Evolutionary conservation across 2,113 vertebrate species (phyloP), one percentile per base, ranked within the genome.

Genomic region (Campylorhamphus procurvoides): DNA sequence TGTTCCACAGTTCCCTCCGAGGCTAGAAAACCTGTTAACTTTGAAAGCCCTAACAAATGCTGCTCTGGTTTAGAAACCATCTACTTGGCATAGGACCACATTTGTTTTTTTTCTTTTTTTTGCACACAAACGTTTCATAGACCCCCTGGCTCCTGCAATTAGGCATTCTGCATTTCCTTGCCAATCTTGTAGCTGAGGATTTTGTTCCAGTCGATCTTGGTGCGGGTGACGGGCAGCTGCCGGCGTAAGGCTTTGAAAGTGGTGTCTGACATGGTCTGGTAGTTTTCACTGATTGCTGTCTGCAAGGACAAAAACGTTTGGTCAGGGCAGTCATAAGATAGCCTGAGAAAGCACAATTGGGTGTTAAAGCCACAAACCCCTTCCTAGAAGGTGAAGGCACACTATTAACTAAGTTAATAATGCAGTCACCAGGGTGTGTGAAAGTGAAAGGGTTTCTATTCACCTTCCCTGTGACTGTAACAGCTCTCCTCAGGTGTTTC

Each of bases 171-270:
- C 99, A 99, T 99, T 96, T 99, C 99, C 94, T 99, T 99, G 97
- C 99, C 99, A 63, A 99, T 99, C 98, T 99, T 99, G 98, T 99
- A 99, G 97, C 99, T 99, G 96, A 99, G 99, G 97, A 99, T 99
- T 98, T 99, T 99, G 98, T 99, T 99, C 99, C 99, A 99, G 98
- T 99, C 99, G 20, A 99, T 98, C 98, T 99, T 99, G 98, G 99
- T 99, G 97, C 99, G 99, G 93, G 99, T 99, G 96, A 99, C 99
- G 0, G 99, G 99, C 46, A 99, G 98, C 95, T 99, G 99, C 94
- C 99, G 98, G 94, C 99, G 99, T 96, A 99, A 98, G 97, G 99
- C 99, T 96, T 99, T 99, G 97, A 99, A 99, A 35, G 99, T 99
- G 98, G 99, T 99, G 96, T 99, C 99, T 67, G 99, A 99, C 99